Base-by-base conservation (phyloP, 2,797 vertebrate genomes). In the Dryobates pubescens region DNA sequence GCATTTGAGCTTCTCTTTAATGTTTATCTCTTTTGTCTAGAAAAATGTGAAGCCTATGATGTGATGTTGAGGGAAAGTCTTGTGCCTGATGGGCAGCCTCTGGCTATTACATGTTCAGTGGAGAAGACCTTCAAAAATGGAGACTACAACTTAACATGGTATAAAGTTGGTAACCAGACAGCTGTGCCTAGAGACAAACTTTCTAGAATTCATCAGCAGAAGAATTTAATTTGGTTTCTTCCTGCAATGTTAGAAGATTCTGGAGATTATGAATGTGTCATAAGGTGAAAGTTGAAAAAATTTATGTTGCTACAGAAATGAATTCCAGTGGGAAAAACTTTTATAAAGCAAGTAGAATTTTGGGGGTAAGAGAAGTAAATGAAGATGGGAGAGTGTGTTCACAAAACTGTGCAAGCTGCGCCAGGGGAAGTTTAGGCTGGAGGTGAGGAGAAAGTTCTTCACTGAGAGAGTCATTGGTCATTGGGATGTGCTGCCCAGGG, bases 231-330 rank as follows among this genome's bases (percentile, higher is more conserved):
- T 88, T 96, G 91, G 93, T 97, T 97, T 93, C 83, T 97, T 41
- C 96, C 97, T 71, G 95, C 95, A 54, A 34, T 57, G 12, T 59
- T 96, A 90, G 93, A 96, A 86, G 97, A 97, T 85, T 93, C 94
- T 82, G 96, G 94, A 90, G 85, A 90, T 51, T 97, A 97, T 82
- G 89, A 92, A 83, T 97, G 96, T 90, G 77, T 95, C 63, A 22
- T 95, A 93, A 96, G 96, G 97, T 97, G 88, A 97, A 94, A 51
- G 22, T 91, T 34, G 26, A 49, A 83, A 56, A 19, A 80, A 65
- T 26, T 5, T 43, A 17, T 1, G 2, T 57, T 90, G 73, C 57
- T 90, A 70, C 7, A 71, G 58, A 79, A 86, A 32, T 73, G 3
- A 86, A 20, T 73, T 79, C 26, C 26, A 77, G 77, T 59, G 34